A percentile compares a stretch with the other conserved stretches of the same genome.
phyloP scores from a whole-genome alignment of 92 coral and sea anemone species.

The Phymanthus crucifer region DNA sequence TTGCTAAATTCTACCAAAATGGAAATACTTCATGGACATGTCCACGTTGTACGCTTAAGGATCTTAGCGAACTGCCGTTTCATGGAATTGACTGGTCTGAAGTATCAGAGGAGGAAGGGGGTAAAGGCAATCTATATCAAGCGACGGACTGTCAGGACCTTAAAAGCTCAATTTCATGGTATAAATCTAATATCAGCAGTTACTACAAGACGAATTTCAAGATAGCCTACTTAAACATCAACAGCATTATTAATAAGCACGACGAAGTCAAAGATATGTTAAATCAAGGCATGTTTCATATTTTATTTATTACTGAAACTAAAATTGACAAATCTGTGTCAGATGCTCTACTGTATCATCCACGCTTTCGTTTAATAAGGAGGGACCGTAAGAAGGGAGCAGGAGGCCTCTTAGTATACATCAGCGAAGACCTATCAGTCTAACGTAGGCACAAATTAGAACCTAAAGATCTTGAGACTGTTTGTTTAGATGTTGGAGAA shows the following conservation, averaged over 20 bases:
- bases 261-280: slow-evolving; percentile 53
- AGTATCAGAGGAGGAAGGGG: not conserved
- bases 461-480: slow-evolving; percentile 43
- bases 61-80: not conserved
- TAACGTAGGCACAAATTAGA: slow-evolving; percentile 51
- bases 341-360: slow-evolving; percentile 15
- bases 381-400: slow-evolving; percentile 47
- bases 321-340: slow-evolving; percentile 38
- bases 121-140: not conserved
- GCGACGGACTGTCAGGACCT: not conserved
- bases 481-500: slow-evolving; percentile 36
- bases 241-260: slow-evolving; percentile 37
- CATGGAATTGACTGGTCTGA: not conserved
- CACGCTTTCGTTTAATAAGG: slow-evolving; percentile 27
- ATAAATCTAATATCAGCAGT: slow-evolving; percentile 22
- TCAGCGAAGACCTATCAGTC: slow-evolving; percentile 29
- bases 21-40: not conserved
- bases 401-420: slow-evolving; percentile 42
- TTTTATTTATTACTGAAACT: slow-evolving; percentile 39
- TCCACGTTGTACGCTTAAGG: not conserved
- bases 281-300: slow-evolving; percentile 27
- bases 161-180: slow-evolving; percentile 20
- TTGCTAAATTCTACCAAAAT: not conserved
- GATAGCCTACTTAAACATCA: slow-evolving; percentile 43
- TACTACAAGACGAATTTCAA: slow-evolving; percentile 50